Conservation (phyloP, 2,797 vertebrate genomes). For the Phalanger gymnotis region DNA sequence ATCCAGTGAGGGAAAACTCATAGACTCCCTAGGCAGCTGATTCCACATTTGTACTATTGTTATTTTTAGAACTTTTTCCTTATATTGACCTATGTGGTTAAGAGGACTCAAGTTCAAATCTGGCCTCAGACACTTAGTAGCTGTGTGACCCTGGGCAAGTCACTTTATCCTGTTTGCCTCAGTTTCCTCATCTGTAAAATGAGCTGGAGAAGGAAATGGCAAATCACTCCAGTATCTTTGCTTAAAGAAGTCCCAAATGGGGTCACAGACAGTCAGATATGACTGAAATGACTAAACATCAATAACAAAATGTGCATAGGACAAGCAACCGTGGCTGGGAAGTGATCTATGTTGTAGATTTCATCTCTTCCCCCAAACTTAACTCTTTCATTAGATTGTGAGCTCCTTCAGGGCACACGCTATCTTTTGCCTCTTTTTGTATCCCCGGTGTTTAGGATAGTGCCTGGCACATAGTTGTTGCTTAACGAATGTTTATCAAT, state of each 20-base stretch:
- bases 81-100: neutral
- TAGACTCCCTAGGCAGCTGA: neutral
- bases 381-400: neutral
- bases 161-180: neutral
- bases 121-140: neutral
- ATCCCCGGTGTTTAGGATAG: neutral
- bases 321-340: neutral
- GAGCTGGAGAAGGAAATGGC: neutral
- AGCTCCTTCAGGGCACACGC: neutral
- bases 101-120: neutral
- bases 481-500: neutral
- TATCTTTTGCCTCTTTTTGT: neutral
- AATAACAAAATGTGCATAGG: neutral
- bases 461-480: neutral
- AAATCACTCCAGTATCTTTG: neutral
- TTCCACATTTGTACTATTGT: no score
- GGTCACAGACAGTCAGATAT: neutral
- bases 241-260: neutral
- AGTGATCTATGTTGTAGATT: neutral
- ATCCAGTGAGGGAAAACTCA: neutral
- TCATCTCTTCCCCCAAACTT: neutral
- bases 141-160: neutral
- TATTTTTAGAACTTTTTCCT: neutral
- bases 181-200: neutral
- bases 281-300: neutral